A percentile compares a stretch with the other conserved stretches of the same genome.
phyloP scores from a whole-genome alignment of 2,797 vertebrate genomes.

The Esox lucius region DNA sequence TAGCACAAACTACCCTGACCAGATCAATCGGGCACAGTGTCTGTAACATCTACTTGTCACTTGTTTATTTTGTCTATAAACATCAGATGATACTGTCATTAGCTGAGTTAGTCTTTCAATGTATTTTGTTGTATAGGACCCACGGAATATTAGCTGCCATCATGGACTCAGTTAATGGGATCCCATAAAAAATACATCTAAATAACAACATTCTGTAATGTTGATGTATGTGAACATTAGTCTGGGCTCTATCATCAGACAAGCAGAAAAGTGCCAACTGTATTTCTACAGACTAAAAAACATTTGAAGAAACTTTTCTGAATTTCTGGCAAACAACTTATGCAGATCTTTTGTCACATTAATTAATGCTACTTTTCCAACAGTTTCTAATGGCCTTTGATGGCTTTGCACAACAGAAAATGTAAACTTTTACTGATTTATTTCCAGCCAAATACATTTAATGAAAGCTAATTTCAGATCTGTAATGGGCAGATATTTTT shows the following conservation, averaged over 20 bases:
- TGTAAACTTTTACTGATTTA: slow-evolving; percentile 22
- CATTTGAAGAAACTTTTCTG: slow-evolving; percentile 3
- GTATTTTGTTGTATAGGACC: background rate
- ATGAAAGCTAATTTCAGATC: background rate
- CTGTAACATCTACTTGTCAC: background rate
- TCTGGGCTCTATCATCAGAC: background rate
- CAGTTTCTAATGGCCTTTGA: slow-evolving; percentile 4
- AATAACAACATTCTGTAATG: background rate
- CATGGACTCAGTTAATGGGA: background rate
- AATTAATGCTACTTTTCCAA: background rate
- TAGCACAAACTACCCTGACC: background rate
- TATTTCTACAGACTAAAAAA: background rate
- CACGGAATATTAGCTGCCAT: background rate
- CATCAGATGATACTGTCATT: background rate
- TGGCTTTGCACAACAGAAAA: slow-evolving; percentile 16
- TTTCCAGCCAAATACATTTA: background rate
- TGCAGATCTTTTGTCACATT: background rate
- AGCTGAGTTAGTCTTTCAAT: background rate
- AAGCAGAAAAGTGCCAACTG: background rate
- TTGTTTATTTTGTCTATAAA: background rate
- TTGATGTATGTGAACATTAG: background rate
- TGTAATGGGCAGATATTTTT: background rate
- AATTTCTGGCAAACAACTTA: background rate
- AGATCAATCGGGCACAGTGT: background rate
- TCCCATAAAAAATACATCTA: background rate